phyloP scores from a whole-genome alignment of 2,888 invertebrate species.

The Chrysodeixis includens region DNA sequence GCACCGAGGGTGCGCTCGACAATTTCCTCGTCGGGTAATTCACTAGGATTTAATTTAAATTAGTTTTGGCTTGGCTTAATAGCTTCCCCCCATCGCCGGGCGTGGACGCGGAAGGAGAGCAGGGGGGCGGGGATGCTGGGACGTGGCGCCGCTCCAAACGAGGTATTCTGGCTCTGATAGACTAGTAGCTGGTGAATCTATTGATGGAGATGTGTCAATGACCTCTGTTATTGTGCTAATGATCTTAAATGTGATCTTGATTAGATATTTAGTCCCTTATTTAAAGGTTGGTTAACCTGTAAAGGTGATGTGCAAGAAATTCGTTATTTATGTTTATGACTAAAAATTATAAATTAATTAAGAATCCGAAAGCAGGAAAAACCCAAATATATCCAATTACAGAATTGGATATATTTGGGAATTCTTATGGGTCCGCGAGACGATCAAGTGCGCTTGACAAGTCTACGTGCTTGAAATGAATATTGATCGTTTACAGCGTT shows the following conservation, averaged over 20 bases:
- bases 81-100: slow-evolving; percentile 91
- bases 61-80: slow-evolving; percentile 96
- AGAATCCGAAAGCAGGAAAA: too few relatives aligned
- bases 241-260: neutral
- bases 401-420: too few relatives aligned
- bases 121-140: slow-evolving; percentile 55
- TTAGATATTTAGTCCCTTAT: too few relatives aligned
- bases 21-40: slow-evolving; percentile 91
- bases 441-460: too few relatives aligned
- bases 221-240: neutral
- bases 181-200: slow-evolving; percentile 45
- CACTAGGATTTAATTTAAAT: slow-evolving; percentile 94
- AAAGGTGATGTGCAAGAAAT: too few relatives aligned
- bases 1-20: slow-evolving; percentile 88
- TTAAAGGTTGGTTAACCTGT: too few relatives aligned
- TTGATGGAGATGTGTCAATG: slow-evolving; percentile 9
- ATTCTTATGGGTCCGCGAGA: too few relatives aligned
- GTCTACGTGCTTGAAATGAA: too few relatives aligned
- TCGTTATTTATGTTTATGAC: too few relatives aligned
- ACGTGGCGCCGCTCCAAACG: slow-evolving; percentile 79
- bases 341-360: too few relatives aligned
- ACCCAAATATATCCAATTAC: too few relatives aligned
- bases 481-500: too few relatives aligned
- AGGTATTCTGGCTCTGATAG: slow-evolving; percentile 72
- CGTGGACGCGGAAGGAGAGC: slow-evolving; percentile 56